Percentiles rank a stretch among this genome's conserved stretches.
Evolutionary conservation across 1,140 invertebrate species (phyloP).

Genomic region (Limonius californicus): DNA sequence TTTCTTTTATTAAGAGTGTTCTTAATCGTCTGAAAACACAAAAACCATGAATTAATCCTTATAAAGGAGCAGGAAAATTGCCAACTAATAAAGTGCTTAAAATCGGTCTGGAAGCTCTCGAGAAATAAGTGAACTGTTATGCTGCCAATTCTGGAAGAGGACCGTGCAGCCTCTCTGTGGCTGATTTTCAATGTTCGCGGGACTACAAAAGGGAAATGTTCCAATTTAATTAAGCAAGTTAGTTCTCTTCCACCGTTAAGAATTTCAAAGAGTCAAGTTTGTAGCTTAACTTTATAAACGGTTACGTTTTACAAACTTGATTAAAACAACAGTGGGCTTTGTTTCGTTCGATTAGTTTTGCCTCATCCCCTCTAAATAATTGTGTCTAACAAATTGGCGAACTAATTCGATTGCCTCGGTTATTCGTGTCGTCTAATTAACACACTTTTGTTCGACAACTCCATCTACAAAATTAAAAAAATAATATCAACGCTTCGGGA

Average conservation of each 20-base stretch:
- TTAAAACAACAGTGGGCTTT: slow-evolving; percentile 11
- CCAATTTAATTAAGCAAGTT: slow-evolving; percentile 12
- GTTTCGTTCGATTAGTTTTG: neutral
- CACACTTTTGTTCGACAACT: too few relatives aligned
- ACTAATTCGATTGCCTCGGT: slow-evolving; percentile 4
- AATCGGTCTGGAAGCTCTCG: neutral
- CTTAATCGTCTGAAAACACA: too few relatives aligned
- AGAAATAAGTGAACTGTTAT: neutral
- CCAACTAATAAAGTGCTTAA: neutral
- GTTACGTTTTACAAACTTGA: slow-evolving; percentile 1
- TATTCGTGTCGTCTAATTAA: too few relatives aligned
- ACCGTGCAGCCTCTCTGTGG: neutral
- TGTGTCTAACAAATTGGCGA: neutral
- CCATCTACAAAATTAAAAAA: too few relatives aligned
- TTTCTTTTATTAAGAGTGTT: too few relatives aligned
- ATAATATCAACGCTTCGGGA: too few relatives aligned
- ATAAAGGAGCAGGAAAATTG: neutral
- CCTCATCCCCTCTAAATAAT: neutral
- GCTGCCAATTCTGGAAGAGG: neutral
- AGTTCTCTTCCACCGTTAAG: neutral
- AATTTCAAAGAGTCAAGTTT: slow-evolving; percentile 9
- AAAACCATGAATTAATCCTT: neutral
- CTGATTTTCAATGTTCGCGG: slow-evolving; percentile 4
- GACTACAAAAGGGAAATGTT: slow-evolving; percentile 9
- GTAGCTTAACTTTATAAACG: slow-evolving; percentile 6